phyloP scores from a whole-genome alignment of 2,888 invertebrate genomes.

The Catocala sponsa region DNA sequence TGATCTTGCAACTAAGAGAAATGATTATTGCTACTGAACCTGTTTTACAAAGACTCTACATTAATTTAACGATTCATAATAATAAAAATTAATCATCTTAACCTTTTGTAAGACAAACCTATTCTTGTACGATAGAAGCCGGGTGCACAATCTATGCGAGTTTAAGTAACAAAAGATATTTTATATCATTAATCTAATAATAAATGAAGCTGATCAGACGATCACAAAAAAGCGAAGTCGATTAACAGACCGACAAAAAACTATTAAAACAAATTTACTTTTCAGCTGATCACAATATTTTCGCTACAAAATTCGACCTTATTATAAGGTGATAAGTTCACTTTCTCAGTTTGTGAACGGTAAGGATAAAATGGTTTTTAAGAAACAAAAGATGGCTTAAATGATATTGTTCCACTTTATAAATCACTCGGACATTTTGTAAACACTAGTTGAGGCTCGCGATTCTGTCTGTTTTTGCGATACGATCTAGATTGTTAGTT shows the following conservation, averaged over 20 bases:
- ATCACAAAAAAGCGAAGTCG: slow-evolving; percentile 50
- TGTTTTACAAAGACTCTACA: neutral
- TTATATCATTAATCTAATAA: slow-evolving; percentile 78
- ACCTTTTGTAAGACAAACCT: slow-evolving; percentile 19
- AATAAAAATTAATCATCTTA: neutral
- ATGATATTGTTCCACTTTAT: slow-evolving; percentile 60
- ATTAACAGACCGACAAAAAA: slow-evolving; percentile 30
- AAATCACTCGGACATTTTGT: slow-evolving; percentile 56
- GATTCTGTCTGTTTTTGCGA: neutral
- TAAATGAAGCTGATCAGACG: slow-evolving; percentile 65
- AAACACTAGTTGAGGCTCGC: slow-evolving; percentile 1
- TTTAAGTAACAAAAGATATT: slow-evolving; percentile 56
- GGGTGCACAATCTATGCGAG: slow-evolving; percentile 25
- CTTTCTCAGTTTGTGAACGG: neutral
- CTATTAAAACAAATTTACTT: slow-evolving; percentile 36
- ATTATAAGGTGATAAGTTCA: neutral
- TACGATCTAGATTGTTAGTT: slow-evolving; percentile 2
- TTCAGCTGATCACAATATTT: neutral
- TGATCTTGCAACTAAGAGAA: too few species aligned
- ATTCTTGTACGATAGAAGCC: slow-evolving; percentile 21
- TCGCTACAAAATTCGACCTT: slow-evolving; percentile 10
- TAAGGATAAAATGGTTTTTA: slow-evolving; percentile 38
- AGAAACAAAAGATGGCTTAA: slow-evolving; percentile 63
- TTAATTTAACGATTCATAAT: neutral
- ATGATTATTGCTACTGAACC: too few species aligned